Evolutionary conservation across 2,888 invertebrate genomes (phyloP).

Genomic region (Mamestra brassicae): DNA sequence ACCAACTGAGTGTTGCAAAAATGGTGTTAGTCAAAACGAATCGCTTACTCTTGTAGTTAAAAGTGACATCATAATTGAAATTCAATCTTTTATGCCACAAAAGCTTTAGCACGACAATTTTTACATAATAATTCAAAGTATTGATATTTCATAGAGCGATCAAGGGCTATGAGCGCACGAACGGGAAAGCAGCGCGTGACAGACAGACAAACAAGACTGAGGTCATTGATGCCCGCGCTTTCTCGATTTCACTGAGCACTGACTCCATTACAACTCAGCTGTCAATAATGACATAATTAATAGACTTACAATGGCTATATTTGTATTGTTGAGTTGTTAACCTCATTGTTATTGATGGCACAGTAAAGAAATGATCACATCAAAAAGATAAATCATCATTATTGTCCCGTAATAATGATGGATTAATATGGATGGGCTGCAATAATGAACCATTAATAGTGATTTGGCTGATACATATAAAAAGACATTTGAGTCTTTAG

Average conservation of each 20-base stretch:
- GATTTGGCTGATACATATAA: background rate
- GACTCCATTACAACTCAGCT: conserved; percentile 47
- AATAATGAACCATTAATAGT: background rate
- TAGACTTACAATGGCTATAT: conserved; percentile 40
- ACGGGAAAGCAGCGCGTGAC: conserved; percentile 67
- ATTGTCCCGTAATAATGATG: conserved; percentile 12
- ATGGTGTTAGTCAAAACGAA: background rate
- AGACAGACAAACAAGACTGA: conserved; percentile 63
- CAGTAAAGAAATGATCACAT: conserved; percentile 8
- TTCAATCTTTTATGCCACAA: conserved; percentile 4
- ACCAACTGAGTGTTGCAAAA: background rate
- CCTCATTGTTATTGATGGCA: conserved; percentile 39
- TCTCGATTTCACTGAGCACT: conserved; percentile 73
- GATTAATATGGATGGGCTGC: conserved; percentile 7
- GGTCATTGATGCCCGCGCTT: conserved; percentile 75
- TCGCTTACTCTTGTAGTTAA: background rate
- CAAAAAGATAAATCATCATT: conserved; percentile 31
- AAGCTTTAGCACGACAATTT: conserved; percentile 19
- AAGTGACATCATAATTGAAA: background rate
- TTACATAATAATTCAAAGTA: conserved; percentile 20
- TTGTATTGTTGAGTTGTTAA: conserved; percentile 18
- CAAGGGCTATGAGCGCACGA: conserved; percentile 53
- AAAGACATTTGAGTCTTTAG: too few species aligned
- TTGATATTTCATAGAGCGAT: conserved; percentile 40
- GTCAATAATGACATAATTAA: conserved; percentile 58